Evolutionary conservation across 2,113 vertebrate genomes (phyloP), one percentile per base, ranked within the genome.

Genomic region (Scartelaos histophorus): DNA sequence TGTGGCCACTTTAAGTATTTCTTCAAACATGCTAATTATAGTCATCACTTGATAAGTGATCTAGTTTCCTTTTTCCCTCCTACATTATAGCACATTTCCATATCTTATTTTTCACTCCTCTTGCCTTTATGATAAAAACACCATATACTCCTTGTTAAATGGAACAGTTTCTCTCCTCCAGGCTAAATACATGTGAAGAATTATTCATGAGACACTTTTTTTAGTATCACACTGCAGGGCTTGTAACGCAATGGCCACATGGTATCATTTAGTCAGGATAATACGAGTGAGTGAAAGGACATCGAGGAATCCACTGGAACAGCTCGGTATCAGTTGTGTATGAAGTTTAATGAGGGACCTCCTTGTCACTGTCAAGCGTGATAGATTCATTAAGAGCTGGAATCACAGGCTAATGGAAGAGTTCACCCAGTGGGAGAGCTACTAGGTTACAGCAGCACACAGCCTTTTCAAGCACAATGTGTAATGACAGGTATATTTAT

Each of bases 301-400:
- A 82, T 73, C 21, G n/a, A 79, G 75, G 69, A 70, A 80, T 85
- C 71, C 35, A 72, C 76, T 66, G 78, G 79, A 82, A 84, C 76
- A 69, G 65, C 45, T 58, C 80, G 78, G 72, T 73, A 81, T 75
- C 68, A 54, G 75, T 38, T 68, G 71, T 79, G 29, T 84, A 77
- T 81, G 76, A 70, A 80, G 66, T 56, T 82, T 82, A 88, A 90
- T 84, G 83, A 90, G 82, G 75, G 72, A 75, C 67, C 80, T 84
- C 70, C 87, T 79, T 75, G 73, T 85, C 80, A 70, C 80, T 53
- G 79, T 87, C 82, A 81, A 80, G 82, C 77, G 77, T 81, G 80
- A 88, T 87, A 53, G 83, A 88, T 79, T 88, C 85, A 74, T 84
- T 77, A 68, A 64, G 69, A 76, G 78, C 80, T 79, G 68, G 74